Conservation (phyloP, 2,888 invertebrate genomes). For the Dasypogon diadema region DNA sequence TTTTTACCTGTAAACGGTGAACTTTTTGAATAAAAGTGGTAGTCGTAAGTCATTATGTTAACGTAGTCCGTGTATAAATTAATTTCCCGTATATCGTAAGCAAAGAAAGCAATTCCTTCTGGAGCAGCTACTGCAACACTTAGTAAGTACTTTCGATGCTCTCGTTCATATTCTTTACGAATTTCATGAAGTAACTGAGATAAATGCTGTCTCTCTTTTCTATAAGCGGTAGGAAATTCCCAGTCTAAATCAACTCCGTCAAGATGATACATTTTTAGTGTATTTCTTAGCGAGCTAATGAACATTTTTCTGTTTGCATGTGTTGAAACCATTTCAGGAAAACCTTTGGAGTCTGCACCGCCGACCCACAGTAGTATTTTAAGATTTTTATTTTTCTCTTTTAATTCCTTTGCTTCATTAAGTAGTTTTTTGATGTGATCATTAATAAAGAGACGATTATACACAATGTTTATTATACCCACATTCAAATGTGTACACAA, state of each 20-base stretch:
- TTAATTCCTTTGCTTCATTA: constrained; percentile 68
- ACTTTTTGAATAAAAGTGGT: constrained; percentile 80
- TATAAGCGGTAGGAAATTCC: constrained; percentile 83
- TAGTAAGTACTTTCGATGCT: constrained; percentile 74
- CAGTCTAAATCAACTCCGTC: constrained; percentile 77
- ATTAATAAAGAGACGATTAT: constrained; percentile 73
- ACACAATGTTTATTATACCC: constrained; percentile 77
- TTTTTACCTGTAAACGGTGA: constrained; percentile 81
- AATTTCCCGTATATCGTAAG: constrained; percentile 83
- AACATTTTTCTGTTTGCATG: constrained; percentile 78
- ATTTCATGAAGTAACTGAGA: constrained; percentile 81
- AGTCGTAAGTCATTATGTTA: constrained; percentile 94
- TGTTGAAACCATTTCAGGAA: constrained; percentile 78
- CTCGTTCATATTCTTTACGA: constrained; percentile 74
- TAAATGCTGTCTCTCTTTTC: constrained; percentile 78
- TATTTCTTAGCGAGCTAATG: constrained; percentile 70
- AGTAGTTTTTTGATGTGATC: constrained; percentile 64
- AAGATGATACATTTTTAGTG: constrained; percentile 63
- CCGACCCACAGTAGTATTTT: constrained; percentile 84
- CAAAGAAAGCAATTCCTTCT: constrained; percentile 77
- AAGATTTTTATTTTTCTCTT: constrained; percentile 73
- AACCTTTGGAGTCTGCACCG: constrained; percentile 72
- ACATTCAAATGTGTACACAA: constrained; percentile 88
- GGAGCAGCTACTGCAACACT: constrained; percentile 86
- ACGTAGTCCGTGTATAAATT: constrained; percentile 86